A percentile compares a stretch with the other conserved stretches of the same genome.
Conservation (phyloP, 2,113 vertebrate species). For the Penelope pileata region DNA sequence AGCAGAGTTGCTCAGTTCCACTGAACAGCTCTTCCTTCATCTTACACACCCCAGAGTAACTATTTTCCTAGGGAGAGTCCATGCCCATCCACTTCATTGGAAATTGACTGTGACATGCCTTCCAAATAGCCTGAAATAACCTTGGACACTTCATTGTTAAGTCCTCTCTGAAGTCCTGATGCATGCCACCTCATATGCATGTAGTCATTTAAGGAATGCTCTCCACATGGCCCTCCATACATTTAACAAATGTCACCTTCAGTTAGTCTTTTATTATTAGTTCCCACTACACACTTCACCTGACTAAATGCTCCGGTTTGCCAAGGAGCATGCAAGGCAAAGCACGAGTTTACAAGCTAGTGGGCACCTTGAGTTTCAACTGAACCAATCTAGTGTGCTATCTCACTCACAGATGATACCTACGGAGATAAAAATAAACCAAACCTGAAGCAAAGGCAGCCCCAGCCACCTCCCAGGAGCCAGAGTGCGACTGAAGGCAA, state of each 20-base stretch:
- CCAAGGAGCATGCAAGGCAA: background rate
- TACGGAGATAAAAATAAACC: background rate
- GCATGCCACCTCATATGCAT: fast-evolving
- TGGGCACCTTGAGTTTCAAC: background rate
- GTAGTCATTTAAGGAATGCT: background rate
- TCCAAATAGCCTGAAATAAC: background rate
- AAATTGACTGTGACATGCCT: background rate
- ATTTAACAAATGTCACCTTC: background rate
- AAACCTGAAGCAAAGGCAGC: background rate
- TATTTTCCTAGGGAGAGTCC: background rate
- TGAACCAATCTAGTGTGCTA: background rate
- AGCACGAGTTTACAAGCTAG: background rate
- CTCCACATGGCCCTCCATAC: background rate
- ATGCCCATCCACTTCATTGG: fast-evolving
- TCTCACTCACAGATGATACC: background rate
- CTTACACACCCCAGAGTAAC: background rate
- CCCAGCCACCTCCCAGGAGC: background rate
- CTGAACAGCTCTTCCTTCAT: background rate
- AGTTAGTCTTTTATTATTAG: background rate
- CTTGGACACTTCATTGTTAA: background rate
- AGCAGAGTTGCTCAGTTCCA: background rate
- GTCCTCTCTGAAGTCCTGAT: background rate
- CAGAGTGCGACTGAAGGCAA: background rate
- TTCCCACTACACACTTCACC: background rate
- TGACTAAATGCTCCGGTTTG: background rate